A percentile compares a stretch with the other conserved stretches of the same genome.
Conservation (phyloP, 2,113 vertebrate species). For the Eira barbara region DNA sequence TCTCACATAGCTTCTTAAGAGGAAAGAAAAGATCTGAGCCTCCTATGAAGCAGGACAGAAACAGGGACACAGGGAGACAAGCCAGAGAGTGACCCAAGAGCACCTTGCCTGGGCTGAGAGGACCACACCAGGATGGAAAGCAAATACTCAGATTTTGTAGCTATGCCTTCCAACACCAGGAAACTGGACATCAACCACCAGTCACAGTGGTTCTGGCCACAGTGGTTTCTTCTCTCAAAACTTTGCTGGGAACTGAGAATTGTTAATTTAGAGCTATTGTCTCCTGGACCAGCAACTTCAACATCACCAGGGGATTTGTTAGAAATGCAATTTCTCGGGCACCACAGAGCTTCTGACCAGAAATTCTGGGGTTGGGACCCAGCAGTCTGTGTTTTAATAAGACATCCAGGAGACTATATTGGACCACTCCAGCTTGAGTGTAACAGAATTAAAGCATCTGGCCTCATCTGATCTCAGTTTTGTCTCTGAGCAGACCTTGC, state of each 20-base stretch:
- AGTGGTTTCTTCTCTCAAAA: neutral
- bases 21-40: neutral
- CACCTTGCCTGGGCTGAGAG: neutral
- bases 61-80: neutral
- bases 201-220: neutral
- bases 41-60: neutral
- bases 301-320: neutral
- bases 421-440: neutral
- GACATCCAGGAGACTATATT: neutral
- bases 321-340: neutral
- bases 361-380: neutral
- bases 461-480: neutral
- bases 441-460: neutral
- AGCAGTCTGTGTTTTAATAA: neutral
- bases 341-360: neutral
- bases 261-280: neutral
- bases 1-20: neutral
- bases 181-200: neutral
- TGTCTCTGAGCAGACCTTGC: neutral
- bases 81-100: neutral
- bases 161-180: neutral
- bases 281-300: neutral
- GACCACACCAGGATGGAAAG: too few species aligned
- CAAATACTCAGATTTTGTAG: neutral
- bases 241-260: neutral